Conservation (phyloP, 2,888 invertebrate species). For the Acutogordius australiensis region DNA sequence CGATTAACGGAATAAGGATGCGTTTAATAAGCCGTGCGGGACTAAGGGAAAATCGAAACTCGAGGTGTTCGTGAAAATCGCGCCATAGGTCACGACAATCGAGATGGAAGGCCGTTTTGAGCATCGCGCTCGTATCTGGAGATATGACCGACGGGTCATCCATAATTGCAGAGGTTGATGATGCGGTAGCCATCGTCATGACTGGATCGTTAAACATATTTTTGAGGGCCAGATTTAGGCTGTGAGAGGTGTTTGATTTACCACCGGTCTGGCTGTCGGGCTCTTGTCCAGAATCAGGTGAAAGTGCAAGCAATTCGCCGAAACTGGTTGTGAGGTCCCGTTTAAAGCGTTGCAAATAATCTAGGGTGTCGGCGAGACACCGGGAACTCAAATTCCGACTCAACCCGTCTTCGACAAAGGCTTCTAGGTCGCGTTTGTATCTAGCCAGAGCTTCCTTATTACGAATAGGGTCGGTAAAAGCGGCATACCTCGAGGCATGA, state of each 20-base stretch:
- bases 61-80: conserved; percentile 75
- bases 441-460: no score
- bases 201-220: no score
- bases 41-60: conserved; percentile 78
- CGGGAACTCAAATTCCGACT: not conserved
- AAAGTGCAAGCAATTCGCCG: not conserved
- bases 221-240: no score
- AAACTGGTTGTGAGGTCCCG: not conserved
- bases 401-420: not conserved
- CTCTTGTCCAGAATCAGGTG: no score
- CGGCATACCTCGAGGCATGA: not conserved
- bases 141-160: no score
- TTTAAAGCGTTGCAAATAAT: not conserved
- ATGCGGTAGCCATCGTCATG: no score
- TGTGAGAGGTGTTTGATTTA: no score
- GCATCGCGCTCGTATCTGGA: conserved; percentile 19
- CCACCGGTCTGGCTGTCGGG: no score
- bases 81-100: conserved; percentile 90
- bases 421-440: not conserved
- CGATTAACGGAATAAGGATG: not conserved
- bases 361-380: not conserved
- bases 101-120: conserved; percentile 28
- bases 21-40: conserved; percentile 52
- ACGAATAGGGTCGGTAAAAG: not conserved
- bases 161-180: no score